Base-by-base conservation (phyloP, 2,888 invertebrate genomes). In the Octonoba sinensis region DNA sequence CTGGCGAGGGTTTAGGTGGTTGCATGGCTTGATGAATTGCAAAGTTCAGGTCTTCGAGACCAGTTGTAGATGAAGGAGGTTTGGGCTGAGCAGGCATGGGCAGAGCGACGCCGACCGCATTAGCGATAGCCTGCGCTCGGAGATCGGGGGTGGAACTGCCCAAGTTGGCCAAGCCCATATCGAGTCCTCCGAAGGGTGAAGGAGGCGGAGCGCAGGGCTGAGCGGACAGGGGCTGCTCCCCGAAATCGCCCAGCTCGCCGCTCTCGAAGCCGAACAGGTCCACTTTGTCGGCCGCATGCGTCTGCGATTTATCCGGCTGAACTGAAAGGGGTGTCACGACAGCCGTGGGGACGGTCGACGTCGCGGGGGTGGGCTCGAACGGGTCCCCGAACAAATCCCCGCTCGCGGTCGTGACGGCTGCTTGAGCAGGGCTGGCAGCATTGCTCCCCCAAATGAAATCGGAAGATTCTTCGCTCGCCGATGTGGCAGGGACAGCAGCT, bases 131-230 rank as follows among this genome's bases (percentile, higher is more conserved):
- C 18, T 79, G 79, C 22, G 83, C 72, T 46, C 78, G 27, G 0
- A 83, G 60, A n/a, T 83, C 78, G 1, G 77, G 60, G 6, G 74
- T 46, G 11, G 75, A 57, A 22, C 51, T 36, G 2, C 71, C 72
- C 1, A 79, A 54, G 8, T 66, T 27, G 15, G 65, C 57, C 24
- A 76, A 47, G 3, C 71, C 70, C 16, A 83, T 62, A 18, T 84
- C 84, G 1, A 82, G 54, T 0, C 82, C 75, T 12, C 84, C 84
- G 67, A 84, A 84, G 2, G 84, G 84, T n/a, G 84, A 84, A 3
- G 84, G 84, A n/a, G 84, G 84, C 1, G 84, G 84, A 46, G 84
- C 84, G 22, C 56, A 69, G 12, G 83, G 83, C 60, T 82, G 82
- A 20, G 83, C 83, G n/a, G 77, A 83, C 51, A 74, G 27, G 36